These are phyloP conservation scores for Anguilla japonica DNA, from an alignment of 2,113 vertebrate species.

Conservation along the genomic window DNA sequence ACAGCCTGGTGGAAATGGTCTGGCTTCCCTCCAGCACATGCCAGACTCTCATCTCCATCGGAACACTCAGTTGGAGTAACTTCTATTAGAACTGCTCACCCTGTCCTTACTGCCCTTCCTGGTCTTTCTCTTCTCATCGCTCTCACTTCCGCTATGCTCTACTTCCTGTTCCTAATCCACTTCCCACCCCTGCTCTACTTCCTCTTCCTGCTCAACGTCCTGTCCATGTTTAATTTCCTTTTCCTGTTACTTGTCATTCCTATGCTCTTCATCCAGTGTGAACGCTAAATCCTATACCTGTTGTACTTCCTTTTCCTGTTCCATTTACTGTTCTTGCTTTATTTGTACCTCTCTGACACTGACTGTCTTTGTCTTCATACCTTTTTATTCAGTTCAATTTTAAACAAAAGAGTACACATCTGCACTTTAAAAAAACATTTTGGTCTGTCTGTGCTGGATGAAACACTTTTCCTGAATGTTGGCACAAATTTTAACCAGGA, in stretches of 20 bases:
- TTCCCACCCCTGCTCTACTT: background rate
- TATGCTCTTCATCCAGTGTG: background rate
- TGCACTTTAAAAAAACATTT: slow-evolving; percentile 5
- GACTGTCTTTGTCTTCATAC: background rate
- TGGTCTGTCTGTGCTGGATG: background rate
- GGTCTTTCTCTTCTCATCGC: background rate
- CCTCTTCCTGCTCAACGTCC: too few relatives aligned
- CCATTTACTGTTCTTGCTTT: background rate
- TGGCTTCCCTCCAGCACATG: slow-evolving; percentile 90
- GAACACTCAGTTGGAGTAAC: slow-evolving; percentile 67
- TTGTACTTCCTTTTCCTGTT: background rate
- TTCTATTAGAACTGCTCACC: slow-evolving; percentile 35
- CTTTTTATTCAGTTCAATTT: background rate
- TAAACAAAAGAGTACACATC: background rate
- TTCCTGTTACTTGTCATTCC: background rate
- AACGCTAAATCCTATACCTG: background rate
- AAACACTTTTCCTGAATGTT: background rate
- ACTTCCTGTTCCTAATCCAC: slow-evolving; percentile 7
- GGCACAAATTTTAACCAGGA: background rate
- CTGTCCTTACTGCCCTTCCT: background rate
- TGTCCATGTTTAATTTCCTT: background rate
- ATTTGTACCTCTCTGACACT: background rate
- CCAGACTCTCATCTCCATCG: slow-evolving; percentile 87
- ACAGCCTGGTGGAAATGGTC: slow-evolving; percentile 87
- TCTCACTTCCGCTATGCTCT: background rate